phyloP scores from a whole-genome alignment of 2,888 invertebrate species.

The Sesia bembeciformis region DNA sequence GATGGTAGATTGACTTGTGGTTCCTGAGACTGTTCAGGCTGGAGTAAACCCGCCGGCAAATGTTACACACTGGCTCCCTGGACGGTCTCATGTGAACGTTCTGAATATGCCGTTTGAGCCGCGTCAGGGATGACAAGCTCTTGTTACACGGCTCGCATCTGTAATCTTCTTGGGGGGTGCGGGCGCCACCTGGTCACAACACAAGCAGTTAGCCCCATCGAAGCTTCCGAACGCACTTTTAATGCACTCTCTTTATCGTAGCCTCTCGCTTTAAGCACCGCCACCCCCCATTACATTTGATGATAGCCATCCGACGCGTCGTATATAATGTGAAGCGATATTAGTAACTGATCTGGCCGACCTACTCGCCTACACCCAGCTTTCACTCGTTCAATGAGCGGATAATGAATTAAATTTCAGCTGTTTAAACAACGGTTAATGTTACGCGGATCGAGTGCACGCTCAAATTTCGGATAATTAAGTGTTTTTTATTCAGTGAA shows the following conservation, averaged over 20 bases:
- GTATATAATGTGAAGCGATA: constrained; percentile 54
- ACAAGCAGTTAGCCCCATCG: constrained; percentile 71
- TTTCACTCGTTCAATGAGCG: too few species aligned
- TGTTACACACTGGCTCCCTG: constrained; percentile 92
- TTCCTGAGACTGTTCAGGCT: constrained; percentile 92
- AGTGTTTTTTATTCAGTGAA: constrained; percentile 59
- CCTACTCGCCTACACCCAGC: too few species aligned
- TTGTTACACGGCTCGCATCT: constrained; percentile 94
- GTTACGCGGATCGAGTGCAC: constrained; percentile 26
- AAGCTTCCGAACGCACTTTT: constrained; percentile 66
- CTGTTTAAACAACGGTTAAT: constrained; percentile 34
- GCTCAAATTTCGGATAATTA: constrained; percentile 58
- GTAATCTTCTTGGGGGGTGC: constrained; percentile 88
- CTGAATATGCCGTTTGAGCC: constrained; percentile 93
- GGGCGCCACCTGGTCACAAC: constrained; percentile 81
- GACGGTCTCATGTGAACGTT: constrained; percentile 93
- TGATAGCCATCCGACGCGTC: constrained; percentile 58
- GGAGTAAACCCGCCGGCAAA: constrained; percentile 93
- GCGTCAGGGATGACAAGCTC: constrained; percentile 88
- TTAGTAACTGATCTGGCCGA: constrained; percentile 39
- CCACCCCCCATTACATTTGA: constrained; percentile 60
- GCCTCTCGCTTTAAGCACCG: constrained; percentile 69
- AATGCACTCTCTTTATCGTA: constrained; percentile 71
- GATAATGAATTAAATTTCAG: constrained; percentile 7
- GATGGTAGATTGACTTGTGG: constrained; percentile 95